A percentile compares a stretch with the other conserved stretches of the same genome.
Conservation (phyloP, 2,797 vertebrate species). For the Oceanodroma leucorhoa region DNA sequence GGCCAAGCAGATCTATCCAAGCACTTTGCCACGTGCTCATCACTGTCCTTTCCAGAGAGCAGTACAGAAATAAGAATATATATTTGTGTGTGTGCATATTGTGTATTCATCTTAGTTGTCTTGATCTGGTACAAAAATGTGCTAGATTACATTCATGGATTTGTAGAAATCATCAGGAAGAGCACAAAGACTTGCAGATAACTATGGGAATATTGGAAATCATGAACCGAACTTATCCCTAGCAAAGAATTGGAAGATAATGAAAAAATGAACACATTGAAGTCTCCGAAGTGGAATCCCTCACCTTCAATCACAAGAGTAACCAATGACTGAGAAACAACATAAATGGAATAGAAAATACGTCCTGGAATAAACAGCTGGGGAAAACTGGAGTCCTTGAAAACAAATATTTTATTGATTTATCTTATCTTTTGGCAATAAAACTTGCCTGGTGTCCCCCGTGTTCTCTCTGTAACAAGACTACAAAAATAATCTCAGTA, state of each 20-base stretch:
- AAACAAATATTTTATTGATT: not conserved
- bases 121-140: not conserved
- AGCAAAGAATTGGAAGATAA: not conserved
- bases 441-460: not conserved
- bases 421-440: not conserved
- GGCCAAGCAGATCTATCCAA: not conserved
- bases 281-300: not conserved
- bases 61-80: not conserved
- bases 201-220: not conserved
- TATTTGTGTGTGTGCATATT: not conserved
- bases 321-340: not conserved
- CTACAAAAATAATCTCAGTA: not conserved
- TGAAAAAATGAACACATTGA: not conserved
- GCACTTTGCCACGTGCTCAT: rapidly evolving
- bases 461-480: not conserved
- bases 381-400: not conserved
- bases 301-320: not conserved
- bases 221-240: not conserved
- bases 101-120: not conserved
- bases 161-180: not conserved
- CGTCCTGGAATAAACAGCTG: not conserved
- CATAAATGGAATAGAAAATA: not conserved
- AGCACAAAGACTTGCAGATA: not conserved
- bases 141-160: not conserved
- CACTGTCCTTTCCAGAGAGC: not conserved